phyloP scores from a whole-genome alignment of 2,888 invertebrate genomes.

The Julus scanicus region DNA sequence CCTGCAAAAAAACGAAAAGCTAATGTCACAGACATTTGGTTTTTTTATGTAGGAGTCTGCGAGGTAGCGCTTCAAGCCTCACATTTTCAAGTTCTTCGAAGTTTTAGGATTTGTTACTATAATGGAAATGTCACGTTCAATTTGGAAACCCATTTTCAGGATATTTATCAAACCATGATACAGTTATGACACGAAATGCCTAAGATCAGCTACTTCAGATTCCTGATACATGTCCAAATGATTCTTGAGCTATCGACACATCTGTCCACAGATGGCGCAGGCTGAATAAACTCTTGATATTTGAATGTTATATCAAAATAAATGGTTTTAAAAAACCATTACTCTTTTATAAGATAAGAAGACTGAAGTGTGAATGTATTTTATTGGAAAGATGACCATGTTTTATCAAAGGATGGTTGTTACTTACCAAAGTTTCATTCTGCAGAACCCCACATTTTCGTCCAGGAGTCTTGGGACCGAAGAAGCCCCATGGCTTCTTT shows the following conservation, averaged over 20 bases:
- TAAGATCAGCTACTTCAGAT: neutral
- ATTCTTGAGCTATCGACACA: neutral
- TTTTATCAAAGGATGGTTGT: neutral
- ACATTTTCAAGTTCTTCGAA: neutral
- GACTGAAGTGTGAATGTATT: too few species aligned
- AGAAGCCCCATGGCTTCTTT: slow-evolving; percentile 2
- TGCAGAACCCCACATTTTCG: neutral
- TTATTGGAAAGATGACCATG: too few species aligned
- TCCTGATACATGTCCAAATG: neutral
- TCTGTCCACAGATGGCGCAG: neutral
- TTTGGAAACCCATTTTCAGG: neutral
- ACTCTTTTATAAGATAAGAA: too few species aligned
- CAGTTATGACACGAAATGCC: neutral
- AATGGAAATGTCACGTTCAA: slow-evolving; percentile 37
- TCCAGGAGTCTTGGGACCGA: neutral
- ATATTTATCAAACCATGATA: neutral
- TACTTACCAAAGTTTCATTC: neutral
- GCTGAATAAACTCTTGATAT: neutral
- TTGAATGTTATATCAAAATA: too few species aligned
- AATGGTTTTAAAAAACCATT: neutral
- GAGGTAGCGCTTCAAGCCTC: neutral
- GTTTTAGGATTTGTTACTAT: neutral
- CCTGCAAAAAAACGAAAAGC: neutral
- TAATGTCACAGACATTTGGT: neutral
- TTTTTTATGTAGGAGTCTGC: neutral